Evolutionary conservation across 2,113 vertebrate species (phyloP).

Genomic region (Ceuthmochares aereus): DNA sequence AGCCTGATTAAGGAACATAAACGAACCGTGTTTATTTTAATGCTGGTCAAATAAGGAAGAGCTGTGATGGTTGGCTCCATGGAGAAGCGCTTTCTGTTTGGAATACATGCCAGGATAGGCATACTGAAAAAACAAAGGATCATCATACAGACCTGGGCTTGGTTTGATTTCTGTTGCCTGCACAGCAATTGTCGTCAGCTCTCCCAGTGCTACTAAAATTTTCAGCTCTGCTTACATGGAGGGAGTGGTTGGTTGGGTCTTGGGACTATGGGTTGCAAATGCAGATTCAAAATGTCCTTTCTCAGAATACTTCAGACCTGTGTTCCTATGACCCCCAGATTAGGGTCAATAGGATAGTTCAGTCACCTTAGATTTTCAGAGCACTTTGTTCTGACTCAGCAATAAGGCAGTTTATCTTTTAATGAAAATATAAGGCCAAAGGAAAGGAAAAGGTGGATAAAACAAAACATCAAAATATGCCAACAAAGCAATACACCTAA

Average conservation of each 20-base stretch:
- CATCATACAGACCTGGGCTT: neutral
- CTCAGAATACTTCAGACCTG: neutral
- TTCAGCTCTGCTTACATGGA: neutral
- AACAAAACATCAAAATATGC: neutral
- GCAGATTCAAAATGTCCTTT: neutral
- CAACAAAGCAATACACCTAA: neutral
- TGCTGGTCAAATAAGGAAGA: neutral
- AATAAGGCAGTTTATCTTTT: neutral
- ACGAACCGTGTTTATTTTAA: neutral
- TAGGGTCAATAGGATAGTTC: neutral
- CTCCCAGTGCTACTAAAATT: neutral
- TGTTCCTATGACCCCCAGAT: neutral
- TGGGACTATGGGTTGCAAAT: neutral
- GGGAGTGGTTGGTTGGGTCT: neutral
- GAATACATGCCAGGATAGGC: neutral
- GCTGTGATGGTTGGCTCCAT: neutral
- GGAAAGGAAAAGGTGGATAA: neutral
- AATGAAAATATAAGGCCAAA: neutral
- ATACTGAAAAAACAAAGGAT: neutral
- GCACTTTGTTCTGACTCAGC: neutral
- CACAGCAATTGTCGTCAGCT: neutral
- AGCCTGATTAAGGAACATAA: neutral
- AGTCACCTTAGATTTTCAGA: neutral
- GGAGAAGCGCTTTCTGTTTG: neutral
- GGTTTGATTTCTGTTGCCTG: neutral